phyloP scores from a whole-genome alignment of 2,113 vertebrate genomes.

The Pterocles gutturalis region DNA sequence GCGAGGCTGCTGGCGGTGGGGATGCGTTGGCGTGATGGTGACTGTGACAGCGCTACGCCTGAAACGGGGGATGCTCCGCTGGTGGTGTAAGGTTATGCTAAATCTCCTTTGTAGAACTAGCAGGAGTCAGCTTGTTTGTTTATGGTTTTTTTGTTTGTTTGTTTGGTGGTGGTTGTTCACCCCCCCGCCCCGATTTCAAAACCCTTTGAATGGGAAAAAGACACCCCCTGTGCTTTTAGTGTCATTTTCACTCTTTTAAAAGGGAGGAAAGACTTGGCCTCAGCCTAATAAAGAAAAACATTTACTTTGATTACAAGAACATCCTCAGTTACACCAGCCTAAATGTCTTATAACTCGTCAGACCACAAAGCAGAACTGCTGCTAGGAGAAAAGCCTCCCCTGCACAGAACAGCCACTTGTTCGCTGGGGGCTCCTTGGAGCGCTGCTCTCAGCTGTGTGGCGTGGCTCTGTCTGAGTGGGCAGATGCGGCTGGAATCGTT shows the following conservation, averaged over 20 bases:
- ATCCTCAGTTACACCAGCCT: background rate
- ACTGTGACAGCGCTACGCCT: background rate
- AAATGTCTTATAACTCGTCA: background rate
- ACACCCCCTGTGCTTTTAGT: fast-evolving
- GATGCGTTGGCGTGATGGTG: background rate
- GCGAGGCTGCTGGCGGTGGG: background rate
- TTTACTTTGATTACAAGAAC: background rate
- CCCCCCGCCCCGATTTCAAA: background rate
- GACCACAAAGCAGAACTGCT: background rate
- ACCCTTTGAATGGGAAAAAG: background rate
- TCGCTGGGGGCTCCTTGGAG: background rate
- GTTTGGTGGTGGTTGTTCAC: fast-evolving
- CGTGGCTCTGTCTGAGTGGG: fast-evolving
- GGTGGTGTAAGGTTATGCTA: background rate
- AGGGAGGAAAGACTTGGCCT: background rate
- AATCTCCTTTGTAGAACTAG: background rate
- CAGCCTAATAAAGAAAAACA: background rate
- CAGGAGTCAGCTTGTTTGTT: background rate
- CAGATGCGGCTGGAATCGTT: background rate
- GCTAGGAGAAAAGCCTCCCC: background rate
- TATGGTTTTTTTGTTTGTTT: too few species aligned
- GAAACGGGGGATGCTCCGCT: background rate
- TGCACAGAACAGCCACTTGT: background rate
- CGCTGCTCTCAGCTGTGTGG: fast-evolving
- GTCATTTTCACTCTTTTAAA: background rate